Evolutionary conservation across 2,888 invertebrate genomes (phyloP), one percentile per base, ranked within the genome.

Genomic region (Apodemia duryi): DNA sequence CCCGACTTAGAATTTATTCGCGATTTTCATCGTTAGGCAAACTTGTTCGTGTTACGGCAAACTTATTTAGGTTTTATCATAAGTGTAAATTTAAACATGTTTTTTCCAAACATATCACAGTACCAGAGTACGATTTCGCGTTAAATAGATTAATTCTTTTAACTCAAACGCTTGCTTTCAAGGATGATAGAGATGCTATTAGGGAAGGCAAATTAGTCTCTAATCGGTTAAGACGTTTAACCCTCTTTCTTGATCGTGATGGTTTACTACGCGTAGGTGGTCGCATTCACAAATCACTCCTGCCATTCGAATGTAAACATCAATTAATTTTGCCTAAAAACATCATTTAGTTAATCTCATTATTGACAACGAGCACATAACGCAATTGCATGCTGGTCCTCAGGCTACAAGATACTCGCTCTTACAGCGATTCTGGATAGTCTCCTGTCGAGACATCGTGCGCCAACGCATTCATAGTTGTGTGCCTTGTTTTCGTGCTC

Each of bases 401-500:
- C 49, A 49, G 49, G 49, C 13, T 5, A 49, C 49, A 2, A 49
- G 49, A 49, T 49, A 49, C 49, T 49, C n/a, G 49, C 52, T 52
- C 10, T 52, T 52, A 52, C 52, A 52, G 28, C 52, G 52, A 10
- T 52, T 9, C n/a, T 52, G 28, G 52, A 52, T 52, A 6, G n/a
- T 52, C 7, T 52, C 52, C 28, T 28, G 52, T 52, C 4, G 51
- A 52, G 52, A 52, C 52, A 52, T 52, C 10, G 52, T 52, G 10
- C 52, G 52, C 6, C 52, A 52, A 52, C 52, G 52, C 13, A 52
- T 52, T n/a, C 52, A 52, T 52, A 28, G 2, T 52, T 52, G 52
- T n/a, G 10, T 52, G 3, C 52, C 28, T 1, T 52, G 52, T 28
- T 52, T 52, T 13, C 52, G 28, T n/a, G 52, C 52, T 9, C 52